phyloP scores from a whole-genome alignment of 2,797 vertebrate species.

The Momotus momota region DNA sequence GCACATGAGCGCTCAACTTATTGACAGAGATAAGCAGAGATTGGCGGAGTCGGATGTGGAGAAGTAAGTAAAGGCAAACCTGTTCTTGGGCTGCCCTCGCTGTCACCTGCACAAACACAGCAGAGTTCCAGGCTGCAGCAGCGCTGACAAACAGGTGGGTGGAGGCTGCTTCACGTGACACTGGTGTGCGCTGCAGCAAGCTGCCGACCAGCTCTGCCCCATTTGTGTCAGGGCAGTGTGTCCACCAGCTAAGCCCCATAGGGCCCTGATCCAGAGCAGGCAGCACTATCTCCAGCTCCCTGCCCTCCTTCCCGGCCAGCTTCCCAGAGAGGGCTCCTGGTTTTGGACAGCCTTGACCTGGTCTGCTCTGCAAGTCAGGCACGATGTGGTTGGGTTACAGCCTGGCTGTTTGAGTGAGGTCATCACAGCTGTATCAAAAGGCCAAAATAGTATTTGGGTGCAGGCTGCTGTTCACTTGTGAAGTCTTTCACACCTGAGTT shows the following conservation, averaged over 20 bases:
- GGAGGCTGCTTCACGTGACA: neutral
- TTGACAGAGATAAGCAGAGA: neutral
- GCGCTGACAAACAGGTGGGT: neutral
- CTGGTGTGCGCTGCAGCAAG: neutral
- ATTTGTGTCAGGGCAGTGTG: neutral
- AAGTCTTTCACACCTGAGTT: neutral
- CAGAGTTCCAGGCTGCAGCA: neutral
- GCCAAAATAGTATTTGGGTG: neutral
- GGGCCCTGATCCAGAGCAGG: neutral
- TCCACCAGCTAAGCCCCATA: neutral
- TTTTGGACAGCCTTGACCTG: neutral
- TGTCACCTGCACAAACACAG: constrained; percentile 3
- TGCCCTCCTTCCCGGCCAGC: neutral
- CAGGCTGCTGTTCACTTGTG: neutral
- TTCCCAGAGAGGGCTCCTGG: neutral
- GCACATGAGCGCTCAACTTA: neutral
- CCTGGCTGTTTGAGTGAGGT: neutral
- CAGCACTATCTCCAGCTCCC: neutral
- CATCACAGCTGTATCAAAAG: neutral
- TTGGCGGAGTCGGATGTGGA: neutral
- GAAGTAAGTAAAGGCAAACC: constrained; percentile 6
- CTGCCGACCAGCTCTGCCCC: neutral
- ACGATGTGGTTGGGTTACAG: neutral
- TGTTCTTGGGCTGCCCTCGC: neutral
- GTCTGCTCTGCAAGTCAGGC: neutral